Base-by-base conservation (phyloP, 2,113 vertebrate species). In the Sitta europaea region DNA sequence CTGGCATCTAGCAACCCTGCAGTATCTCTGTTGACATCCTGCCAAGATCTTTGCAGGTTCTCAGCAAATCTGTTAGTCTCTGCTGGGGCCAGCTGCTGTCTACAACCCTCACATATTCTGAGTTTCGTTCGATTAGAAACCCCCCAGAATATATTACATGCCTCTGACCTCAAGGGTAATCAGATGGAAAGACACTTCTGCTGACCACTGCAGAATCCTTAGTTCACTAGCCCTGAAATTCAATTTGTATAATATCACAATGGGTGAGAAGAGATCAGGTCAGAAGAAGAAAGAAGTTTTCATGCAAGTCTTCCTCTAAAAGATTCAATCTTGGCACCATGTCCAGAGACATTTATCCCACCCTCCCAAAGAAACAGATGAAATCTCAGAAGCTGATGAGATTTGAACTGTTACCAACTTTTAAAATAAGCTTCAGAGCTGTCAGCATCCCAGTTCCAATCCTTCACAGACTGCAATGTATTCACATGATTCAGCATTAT, bases 11-110 rank as follows among this genome's bases (percentile, higher is more conserved):
- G 57, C 74, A 96, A 59, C 85, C 88, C 82, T 96, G 88, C 93
- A 88, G 93, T 93, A 96, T 96, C 94, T 96, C 81, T 72, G 79
- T 13, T 97, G 92, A 95, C 76, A 92, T 61, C 31, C 92, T 94
- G 96, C 96, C 94, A 96, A 96, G 75, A 94, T 90, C 93, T 92
- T 96, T 83, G 70, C 95, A 96, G 96, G 92, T 96, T 96, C 94
- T 96, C 94, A 96, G 90, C 88, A 96, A 96, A 96, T 95, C 94
- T 96, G 94, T 88, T 92, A 96, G 78, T 90, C 82, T 96, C 93
- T 95, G 79, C 90, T 93, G 90, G 90, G 96, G 82, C 93, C 93
- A 97, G 96, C 86, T 96, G 96, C 94, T 95, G 85, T 96, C 96
- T 97, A 86, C 94, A 97, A 66, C 90, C 48, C 92, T 94, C 82